Evolutionary conservation across 2,797 vertebrate genomes (phyloP).

Genomic region (Eulemur albifrons): DNA sequence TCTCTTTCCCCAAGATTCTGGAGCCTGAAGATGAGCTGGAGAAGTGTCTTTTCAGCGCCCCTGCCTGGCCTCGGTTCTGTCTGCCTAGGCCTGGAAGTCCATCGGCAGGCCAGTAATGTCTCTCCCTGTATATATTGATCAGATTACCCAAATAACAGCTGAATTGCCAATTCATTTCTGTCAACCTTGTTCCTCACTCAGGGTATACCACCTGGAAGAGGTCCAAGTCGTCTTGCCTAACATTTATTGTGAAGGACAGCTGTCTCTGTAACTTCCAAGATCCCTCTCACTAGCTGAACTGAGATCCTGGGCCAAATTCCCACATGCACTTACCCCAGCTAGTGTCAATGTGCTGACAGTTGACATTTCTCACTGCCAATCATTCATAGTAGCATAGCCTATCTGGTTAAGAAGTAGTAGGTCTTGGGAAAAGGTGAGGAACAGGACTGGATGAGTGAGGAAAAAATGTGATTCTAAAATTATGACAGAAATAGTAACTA

Average conservation of each 20-base stretch:
- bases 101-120: not conserved
- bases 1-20: not conserved
- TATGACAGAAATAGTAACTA: not conserved
- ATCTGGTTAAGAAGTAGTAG: not conserved
- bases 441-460: not conserved
- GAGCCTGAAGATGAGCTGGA: not conserved
- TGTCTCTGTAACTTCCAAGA: not conserved
- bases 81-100: not conserved
- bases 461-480: not conserved
- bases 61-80: not conserved
- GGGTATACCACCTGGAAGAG: not conserved
- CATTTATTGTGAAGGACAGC: not conserved
- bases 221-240: not conserved
- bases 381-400: not conserved
- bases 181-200: not conserved
- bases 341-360: not conserved
- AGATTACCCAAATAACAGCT: not conserved
- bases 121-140: not conserved
- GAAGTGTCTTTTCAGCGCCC: not conserved
- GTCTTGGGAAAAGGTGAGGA: not conserved
- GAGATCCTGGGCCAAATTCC: not conserved
- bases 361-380: not conserved
- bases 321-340: not conserved
- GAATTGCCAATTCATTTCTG: constrained; percentile 26
- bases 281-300: not conserved